Conservation (phyloP, 2,113 vertebrate species). For the Crotalus viridis region DNA sequence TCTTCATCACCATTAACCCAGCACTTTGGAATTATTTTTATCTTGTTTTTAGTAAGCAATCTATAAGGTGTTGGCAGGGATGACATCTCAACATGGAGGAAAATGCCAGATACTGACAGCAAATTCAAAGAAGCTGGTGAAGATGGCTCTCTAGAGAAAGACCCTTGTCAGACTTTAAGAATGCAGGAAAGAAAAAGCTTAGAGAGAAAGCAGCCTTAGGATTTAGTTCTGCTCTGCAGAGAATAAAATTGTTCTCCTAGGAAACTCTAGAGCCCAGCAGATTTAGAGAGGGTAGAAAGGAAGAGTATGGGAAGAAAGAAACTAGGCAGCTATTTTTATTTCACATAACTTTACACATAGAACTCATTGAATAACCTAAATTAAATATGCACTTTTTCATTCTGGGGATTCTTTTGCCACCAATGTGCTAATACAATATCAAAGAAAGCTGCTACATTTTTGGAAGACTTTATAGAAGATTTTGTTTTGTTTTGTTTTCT, state of each 20-base stretch:
- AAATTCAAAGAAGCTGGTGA: slow-evolving; percentile 61
- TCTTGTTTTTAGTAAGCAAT: slow-evolving; percentile 11
- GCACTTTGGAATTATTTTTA: neutral
- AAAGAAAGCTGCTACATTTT: neutral
- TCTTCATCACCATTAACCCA: slow-evolving; percentile 8
- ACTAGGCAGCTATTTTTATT: slow-evolving; percentile 26
- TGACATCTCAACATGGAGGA: slow-evolving; percentile 51
- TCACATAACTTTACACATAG: neutral
- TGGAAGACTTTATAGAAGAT: neutral
- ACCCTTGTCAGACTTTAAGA: slow-evolving; percentile 65
- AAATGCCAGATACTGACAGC: slow-evolving; percentile 65
- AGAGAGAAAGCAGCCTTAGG: slow-evolving; percentile 65
- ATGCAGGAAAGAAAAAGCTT: slow-evolving; percentile 53
- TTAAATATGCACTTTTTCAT: slow-evolving; percentile 34
- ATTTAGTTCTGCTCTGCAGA: slow-evolving; percentile 54
- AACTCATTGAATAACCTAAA: neutral
- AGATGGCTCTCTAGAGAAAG: slow-evolving; percentile 66
- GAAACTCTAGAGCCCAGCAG: slow-evolving; percentile 56
- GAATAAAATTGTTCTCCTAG: slow-evolving; percentile 59
- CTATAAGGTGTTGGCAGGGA: slow-evolving; percentile 10
- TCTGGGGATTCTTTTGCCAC: slow-evolving; percentile 41
- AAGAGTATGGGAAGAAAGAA: slow-evolving; percentile 44
- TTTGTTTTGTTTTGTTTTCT: neutral
- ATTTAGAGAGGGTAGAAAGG: slow-evolving; percentile 42
- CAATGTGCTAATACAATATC: slow-evolving; percentile 33